phyloP scores from a whole-genome alignment of 2,888 invertebrate genomes.

The Lydus trimaculatus region DNA sequence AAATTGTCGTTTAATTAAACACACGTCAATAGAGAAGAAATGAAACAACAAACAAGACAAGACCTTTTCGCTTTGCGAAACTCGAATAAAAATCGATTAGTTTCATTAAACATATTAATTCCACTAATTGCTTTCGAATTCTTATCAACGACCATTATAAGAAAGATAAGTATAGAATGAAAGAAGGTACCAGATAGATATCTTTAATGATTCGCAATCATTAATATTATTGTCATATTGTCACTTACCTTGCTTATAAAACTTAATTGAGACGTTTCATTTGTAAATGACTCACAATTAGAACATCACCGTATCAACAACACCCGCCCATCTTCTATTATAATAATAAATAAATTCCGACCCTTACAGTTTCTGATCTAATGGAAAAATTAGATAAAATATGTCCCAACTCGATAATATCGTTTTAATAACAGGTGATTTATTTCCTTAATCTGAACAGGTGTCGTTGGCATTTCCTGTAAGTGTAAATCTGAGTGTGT shows the following conservation, averaged over 20 bases:
- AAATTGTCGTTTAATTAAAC: not conserved
- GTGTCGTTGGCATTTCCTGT: conserved; percentile 47
- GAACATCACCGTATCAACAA: not conserved
- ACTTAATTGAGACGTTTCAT: not conserved
- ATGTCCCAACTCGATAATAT: conserved; percentile 42
- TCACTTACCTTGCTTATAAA: not conserved
- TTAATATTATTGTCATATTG: not conserved
- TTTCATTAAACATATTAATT: not conserved
- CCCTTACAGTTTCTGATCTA: conserved; percentile 16
- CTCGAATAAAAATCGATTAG: not conserved
- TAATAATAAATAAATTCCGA: not conserved
- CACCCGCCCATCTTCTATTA: not conserved
- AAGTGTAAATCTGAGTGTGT: conserved; percentile 13
- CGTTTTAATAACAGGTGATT: conserved; percentile 53
- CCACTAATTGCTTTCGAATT: not conserved
- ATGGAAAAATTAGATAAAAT: conserved; percentile 39
- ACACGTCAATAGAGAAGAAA: not conserved
- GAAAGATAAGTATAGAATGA: not conserved
- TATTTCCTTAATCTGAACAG: conserved; percentile 50
- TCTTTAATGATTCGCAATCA: not conserved
- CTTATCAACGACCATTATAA: not conserved
- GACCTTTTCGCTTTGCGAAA: not conserved
- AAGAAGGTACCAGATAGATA: too few species aligned
- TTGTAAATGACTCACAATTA: not conserved
- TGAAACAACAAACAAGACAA: not conserved